Percentiles rank a stretch among this genome's conserved stretches.
phyloP scores from a whole-genome alignment of 2,797 vertebrate genomes.

The Scyliorhinus canicula region DNA sequence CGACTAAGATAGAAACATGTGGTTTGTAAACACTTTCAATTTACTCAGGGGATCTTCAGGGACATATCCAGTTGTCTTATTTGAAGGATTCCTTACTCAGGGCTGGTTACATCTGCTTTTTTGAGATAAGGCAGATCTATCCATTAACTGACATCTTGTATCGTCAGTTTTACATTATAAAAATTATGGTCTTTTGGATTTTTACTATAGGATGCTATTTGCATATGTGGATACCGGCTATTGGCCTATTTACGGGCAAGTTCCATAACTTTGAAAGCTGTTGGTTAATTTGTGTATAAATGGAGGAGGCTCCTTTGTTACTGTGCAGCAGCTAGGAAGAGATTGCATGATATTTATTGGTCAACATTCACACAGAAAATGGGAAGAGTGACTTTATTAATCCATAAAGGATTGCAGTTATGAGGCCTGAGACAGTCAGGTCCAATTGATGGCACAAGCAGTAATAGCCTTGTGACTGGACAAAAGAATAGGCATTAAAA shows the following conservation, averaged over 20 bases:
- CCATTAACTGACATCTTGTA: not conserved
- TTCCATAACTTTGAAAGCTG: not conserved
- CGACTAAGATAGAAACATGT: not conserved
- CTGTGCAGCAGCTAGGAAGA: not conserved
- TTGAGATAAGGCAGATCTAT: not conserved
- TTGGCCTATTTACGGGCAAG: not conserved
- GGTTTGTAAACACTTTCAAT: not conserved
- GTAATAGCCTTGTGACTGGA: not conserved
- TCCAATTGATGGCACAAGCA: not conserved
- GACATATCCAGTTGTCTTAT: not conserved
- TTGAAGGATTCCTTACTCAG: not conserved
- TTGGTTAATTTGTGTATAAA: not conserved
- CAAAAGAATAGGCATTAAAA: not conserved
- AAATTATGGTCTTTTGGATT: not conserved
- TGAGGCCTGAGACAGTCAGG: not conserved
- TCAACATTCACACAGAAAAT: not conserved
- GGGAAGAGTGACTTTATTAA: not conserved
- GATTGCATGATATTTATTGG: not conserved
- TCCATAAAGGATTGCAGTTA: not conserved
- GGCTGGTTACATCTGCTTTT: slow-evolving; percentile 5
- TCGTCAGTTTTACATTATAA: not conserved
- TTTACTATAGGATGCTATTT: not conserved
- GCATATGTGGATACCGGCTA: not conserved
- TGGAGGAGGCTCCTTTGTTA: not conserved
- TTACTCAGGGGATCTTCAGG: not conserved